A percentile compares a stretch with the other conserved stretches of the same genome.
Conservation (phyloP, 2,797 vertebrate species). For the Eulemur mongoz region DNA sequence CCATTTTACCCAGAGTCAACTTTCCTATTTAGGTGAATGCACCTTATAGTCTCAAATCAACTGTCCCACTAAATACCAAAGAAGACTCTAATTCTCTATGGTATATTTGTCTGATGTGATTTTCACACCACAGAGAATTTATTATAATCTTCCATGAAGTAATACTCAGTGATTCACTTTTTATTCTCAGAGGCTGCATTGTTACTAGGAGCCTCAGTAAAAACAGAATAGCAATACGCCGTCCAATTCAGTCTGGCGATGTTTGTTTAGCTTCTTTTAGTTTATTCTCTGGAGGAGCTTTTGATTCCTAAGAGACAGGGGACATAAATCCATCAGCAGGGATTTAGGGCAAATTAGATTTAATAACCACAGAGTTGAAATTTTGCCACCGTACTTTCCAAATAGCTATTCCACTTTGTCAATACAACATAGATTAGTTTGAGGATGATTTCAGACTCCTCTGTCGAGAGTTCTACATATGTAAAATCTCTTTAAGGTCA, state of each 20-base stretch:
- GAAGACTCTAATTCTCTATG: background rate
- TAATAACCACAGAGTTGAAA: slow-evolving; percentile 82
- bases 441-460: slow-evolving; percentile 64
- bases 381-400: slow-evolving; percentile 82
- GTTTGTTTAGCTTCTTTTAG: slow-evolving; percentile 78
- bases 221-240: background rate
- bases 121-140: background rate
- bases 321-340: slow-evolving; percentile 79
- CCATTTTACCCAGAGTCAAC: background rate
- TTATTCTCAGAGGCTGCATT: slow-evolving; percentile 25
- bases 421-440: slow-evolving; percentile 78
- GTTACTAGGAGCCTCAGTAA: slow-evolving; percentile 23
- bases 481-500: slow-evolving; percentile 81
- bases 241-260: slow-evolving; percentile 33
- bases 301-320: slow-evolving; percentile 60
- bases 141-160: background rate
- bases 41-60: slow-evolving; percentile 18
- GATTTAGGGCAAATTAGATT: slow-evolving; percentile 82
- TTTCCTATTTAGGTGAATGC: slow-evolving; percentile 26
- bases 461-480: slow-evolving; percentile 62
- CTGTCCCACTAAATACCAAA: background rate
- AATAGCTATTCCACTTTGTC: slow-evolving; percentile 83
- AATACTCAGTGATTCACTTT: background rate
- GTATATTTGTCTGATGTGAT: background rate
- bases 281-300: slow-evolving; percentile 70